These are phyloP conservation scores for Meandrina meandrites DNA, from an alignment of 92 coral and sea anemone genomes.

Conservation along the genomic window DNA sequence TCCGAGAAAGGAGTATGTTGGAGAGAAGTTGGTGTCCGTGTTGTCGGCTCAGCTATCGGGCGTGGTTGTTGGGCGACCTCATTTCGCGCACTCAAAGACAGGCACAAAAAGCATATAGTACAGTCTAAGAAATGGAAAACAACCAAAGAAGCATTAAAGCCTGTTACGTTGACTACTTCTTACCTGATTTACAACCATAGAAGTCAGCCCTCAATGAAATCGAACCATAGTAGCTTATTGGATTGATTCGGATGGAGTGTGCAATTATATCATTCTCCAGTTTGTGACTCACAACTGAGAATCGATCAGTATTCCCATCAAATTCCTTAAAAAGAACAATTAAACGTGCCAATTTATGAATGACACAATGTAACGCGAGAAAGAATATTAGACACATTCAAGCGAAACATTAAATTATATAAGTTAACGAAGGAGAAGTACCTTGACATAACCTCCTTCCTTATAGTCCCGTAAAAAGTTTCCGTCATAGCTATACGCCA, in stretches of 20 bases:
- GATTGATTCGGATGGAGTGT: constrained; percentile 15
- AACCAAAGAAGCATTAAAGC: no score
- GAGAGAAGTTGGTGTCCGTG: no score
- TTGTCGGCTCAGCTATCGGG: no score
- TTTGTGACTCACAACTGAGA: constrained; percentile 2
- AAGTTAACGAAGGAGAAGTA: no score
- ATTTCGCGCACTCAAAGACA: no score
- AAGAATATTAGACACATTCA: no score
- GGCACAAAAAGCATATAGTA: no score
- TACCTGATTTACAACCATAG: constrained; percentile 18
- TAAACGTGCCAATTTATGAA: not conserved
- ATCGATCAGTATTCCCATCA: not conserved
- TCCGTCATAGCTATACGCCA: constrained; percentile 10
- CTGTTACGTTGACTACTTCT: not conserved
- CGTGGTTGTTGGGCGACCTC: no score
- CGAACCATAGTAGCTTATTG: not conserved
- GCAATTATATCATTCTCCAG: not conserved
- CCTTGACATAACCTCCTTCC: constrained; percentile 12
- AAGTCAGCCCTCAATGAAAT: not conserved
- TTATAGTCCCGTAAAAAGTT: not conserved
- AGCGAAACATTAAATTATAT: no score
- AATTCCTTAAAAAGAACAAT: not conserved
- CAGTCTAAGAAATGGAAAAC: no score
- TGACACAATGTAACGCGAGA: not conserved
- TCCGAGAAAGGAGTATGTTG: no score